phyloP scores from a whole-genome alignment of 2,113 vertebrate genomes.

The Australoheros scitulus region DNA sequence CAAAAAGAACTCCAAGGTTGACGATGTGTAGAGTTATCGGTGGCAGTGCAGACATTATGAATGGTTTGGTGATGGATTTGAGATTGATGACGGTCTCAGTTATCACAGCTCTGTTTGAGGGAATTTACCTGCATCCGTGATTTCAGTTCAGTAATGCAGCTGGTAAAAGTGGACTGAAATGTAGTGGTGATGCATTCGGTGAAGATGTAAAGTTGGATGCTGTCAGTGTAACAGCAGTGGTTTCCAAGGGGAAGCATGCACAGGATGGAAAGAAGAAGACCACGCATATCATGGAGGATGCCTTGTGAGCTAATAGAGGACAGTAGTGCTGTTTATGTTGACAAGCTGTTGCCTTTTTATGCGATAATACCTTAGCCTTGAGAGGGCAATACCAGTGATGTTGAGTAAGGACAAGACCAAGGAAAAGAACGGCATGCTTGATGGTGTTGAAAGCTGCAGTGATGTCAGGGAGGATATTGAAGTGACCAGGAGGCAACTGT shows the following conservation, averaged over 20 bases:
- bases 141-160: slow-evolving; percentile 19
- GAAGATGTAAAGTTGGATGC: not conserved
- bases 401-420: not conserved
- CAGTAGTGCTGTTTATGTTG: not conserved
- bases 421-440: not conserved
- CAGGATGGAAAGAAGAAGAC: not conserved
- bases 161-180: not conserved
- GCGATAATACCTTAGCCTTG: not conserved
- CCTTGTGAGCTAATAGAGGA: not conserved
- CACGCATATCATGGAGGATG: not conserved
- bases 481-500: not conserved
- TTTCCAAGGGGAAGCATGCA: not conserved
- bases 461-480: not conserved
- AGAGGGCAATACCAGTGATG: not conserved
- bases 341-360: slow-evolving; percentile 6
- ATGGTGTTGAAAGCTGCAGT: not conserved
- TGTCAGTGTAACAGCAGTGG: not conserved
- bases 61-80: not conserved
- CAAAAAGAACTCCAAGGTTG: not conserved
- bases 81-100: not conserved
- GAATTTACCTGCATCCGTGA: not conserved
- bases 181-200: slow-evolving; percentile 1
- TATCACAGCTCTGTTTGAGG: not conserved
- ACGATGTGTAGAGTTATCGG: not conserved
- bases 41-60: not conserved